Conservation (phyloP, 2,113 vertebrate species). For the Myiopsitta monachus region DNA sequence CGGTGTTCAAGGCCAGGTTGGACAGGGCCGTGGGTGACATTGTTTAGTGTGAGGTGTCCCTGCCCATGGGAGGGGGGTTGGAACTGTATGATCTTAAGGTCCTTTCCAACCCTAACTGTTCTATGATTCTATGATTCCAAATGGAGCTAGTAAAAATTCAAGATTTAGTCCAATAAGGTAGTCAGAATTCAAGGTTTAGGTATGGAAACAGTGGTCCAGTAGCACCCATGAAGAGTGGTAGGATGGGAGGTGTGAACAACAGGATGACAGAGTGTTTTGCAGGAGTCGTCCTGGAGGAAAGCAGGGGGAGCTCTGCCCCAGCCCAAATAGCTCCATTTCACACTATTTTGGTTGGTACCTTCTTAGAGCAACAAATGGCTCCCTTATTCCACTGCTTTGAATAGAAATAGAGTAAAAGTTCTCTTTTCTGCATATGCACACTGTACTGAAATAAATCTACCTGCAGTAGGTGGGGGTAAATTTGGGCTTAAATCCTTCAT, state of each 20-base stretch:
- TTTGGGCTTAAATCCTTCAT: background rate
- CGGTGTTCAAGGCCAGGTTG: no score
- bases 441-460: background rate
- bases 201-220: accelerated
- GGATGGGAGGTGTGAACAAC: background rate
- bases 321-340: background rate
- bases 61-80: no score
- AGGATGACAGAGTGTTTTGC: background rate
- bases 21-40: no score
- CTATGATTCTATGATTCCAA: no score
- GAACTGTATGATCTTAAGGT: no score
- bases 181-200: background rate
- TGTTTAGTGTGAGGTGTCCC: no score
- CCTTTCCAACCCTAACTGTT: no score
- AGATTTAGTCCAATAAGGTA: background rate
- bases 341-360: background rate
- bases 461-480: background rate
- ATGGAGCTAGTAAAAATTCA: background rate
- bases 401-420: background rate
- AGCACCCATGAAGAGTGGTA: background rate
- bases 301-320: background rate
- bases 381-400: background rate
- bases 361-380: background rate
- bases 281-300: background rate
- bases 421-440: background rate